phyloP scores from a whole-genome alignment of 2,113 vertebrate species.

The Caloenas nicobarica region DNA sequence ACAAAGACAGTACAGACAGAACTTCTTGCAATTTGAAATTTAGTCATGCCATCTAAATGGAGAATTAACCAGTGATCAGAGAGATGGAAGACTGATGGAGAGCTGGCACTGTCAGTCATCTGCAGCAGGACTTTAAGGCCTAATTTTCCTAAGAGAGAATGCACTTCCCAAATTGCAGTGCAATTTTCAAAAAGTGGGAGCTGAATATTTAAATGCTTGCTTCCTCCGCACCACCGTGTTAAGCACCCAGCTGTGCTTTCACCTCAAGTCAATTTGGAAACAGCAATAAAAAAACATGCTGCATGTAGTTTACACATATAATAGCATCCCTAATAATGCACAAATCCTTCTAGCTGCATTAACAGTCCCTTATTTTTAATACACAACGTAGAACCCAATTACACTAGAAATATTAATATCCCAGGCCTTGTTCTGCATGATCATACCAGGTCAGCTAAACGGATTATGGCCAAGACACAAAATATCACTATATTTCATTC shows the following conservation, averaged over 20 bases:
- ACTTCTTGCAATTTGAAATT: constrained; percentile 43
- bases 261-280: constrained; percentile 58
- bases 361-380: not conserved
- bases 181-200: constrained; percentile 70
- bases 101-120: constrained; percentile 61
- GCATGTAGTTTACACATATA: constrained; percentile 44
- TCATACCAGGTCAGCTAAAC: not conserved
- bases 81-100: constrained; percentile 51
- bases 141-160: constrained; percentile 68
- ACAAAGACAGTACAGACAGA: constrained; percentile 7
- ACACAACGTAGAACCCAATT: not conserved
- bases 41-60: constrained; percentile 51
- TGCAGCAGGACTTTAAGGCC: constrained; percentile 69
- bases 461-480: not conserved
- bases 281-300: constrained; percentile 9
- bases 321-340: constrained; percentile 11
- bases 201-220: constrained; percentile 63
- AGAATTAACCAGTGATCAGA: constrained; percentile 64
- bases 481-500: not conserved
- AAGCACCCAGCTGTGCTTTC: constrained; percentile 52
- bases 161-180: constrained; percentile 70
- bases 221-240: constrained; percentile 24
- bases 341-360: not conserved
- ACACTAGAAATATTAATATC: not conserved
- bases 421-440: not conserved